A percentile compares a stretch with the other conserved stretches of the same genome.
Evolutionary conservation across 2,888 invertebrate genomes (phyloP).

Genomic region (Temnothorax rugatulus): DNA sequence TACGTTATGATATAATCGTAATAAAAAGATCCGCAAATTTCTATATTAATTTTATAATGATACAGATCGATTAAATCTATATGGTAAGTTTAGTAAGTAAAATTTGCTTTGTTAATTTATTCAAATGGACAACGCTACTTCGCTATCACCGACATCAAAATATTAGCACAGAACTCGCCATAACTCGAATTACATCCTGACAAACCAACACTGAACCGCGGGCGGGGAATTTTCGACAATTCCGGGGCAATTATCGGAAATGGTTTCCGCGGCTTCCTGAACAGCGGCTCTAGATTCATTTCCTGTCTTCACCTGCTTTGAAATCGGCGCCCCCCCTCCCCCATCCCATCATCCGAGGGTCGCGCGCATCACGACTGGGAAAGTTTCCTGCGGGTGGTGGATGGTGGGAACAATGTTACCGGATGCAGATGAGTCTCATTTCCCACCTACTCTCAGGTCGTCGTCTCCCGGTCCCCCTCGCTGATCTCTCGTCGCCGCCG

Average conservation of each 20-base stretch:
- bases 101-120: not conserved
- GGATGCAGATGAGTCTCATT: slow-evolving; percentile 80
- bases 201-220: slow-evolving; percentile 52
- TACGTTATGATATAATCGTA: not conserved
- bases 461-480: slow-evolving; percentile 53
- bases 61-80: not conserved
- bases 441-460: slow-evolving; percentile 65
- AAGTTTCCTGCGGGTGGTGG: slow-evolving; percentile 69
- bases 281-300: slow-evolving; percentile 77
- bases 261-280: slow-evolving; percentile 77
- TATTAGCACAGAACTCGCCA: slow-evolving; percentile 8
- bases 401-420: slow-evolving; percentile 76
- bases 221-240: slow-evolving; percentile 77
- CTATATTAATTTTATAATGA: not conserved
- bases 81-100: not conserved
- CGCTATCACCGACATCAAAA: not conserved
- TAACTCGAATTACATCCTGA: slow-evolving; percentile 36
- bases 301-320: slow-evolving; percentile 79
- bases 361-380: slow-evolving; percentile 54
- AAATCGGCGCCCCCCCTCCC: slow-evolving; percentile 66
- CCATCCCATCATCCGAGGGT: slow-evolving; percentile 23
- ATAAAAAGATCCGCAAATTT: not conserved
- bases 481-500: slow-evolving; percentile 56
- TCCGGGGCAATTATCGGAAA: slow-evolving; percentile 81
- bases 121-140: not conserved